Evolutionary conservation across 2,888 invertebrate species (phyloP), one percentile per base, ranked within the genome.

Genomic region (Pseudanteris insignis): DNA sequence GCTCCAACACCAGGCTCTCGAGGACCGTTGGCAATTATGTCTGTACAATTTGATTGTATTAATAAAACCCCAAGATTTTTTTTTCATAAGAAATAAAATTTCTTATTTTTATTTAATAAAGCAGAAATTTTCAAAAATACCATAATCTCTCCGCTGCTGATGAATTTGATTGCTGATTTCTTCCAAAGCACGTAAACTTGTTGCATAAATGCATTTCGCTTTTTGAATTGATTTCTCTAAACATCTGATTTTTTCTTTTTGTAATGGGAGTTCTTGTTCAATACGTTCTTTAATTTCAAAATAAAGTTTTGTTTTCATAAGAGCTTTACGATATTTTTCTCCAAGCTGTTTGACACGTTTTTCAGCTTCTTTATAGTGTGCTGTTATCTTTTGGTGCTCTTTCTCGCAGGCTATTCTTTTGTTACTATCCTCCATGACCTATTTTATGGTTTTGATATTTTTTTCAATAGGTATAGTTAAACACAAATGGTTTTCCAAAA

Each of bases 121-220:
- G 2, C 8, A 13, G 8, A 30, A 30, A 30, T 13, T 13, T 30
- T 1, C n/a, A n/a, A n/a, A 15, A 33, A 11, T 80, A 77, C 70
- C 85, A 81, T 85, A 85, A 37, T 86, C 86, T 41, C 84, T 80
- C 6, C 89, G 83, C 73, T 86, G 86, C 74, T 83, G 81, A 77
- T 94, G 94, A 66, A 94, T 95, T 74, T 94, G 93, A 81, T 95
- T 94, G 5, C 95, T 95, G 60, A 96, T 96, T 67, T 89, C 87
- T 79, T 96, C 96, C 15, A 96, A 83, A 64, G 89, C 88, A 66
- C 89, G 88, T 32, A 96, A 83, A 0, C 94, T 91, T 61, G 87
- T 87, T 1, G 93, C 86, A 80, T 96, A 96, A 34, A 89, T 86
- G 63, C 82, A 83, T 79, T 96, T 96, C 1, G 92, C 89, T 72